Evolutionary conservation across 2,888 invertebrate species (phyloP).

Genomic region (Proisotoma minuta): DNA sequence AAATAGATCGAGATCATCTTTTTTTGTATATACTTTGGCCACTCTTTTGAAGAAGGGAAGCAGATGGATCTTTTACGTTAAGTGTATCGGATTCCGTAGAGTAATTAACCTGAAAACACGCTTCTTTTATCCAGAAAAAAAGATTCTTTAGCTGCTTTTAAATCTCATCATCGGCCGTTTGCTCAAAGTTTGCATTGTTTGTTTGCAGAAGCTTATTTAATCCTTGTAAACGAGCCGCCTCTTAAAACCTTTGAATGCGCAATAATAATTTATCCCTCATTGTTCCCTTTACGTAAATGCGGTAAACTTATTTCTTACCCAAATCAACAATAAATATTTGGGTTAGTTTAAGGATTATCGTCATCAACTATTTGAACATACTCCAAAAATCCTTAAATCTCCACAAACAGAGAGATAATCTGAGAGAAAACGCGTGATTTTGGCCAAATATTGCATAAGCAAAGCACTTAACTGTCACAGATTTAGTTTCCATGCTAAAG

Average conservation of each 20-base stretch:
- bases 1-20: no score
- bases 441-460: no score
- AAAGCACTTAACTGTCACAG: no score
- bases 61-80: no score
- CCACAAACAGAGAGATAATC: neutral
- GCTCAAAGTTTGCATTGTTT: neutral
- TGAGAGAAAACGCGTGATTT: neutral
- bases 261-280: neutral
- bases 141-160: neutral
- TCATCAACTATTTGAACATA: neutral
- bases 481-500: no score
- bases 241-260: no score
- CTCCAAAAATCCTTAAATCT: neutral
- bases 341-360: neutral
- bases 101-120: conserved; percentile 2
- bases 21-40: no score
- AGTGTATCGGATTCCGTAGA: neutral
- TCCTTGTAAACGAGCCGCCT: conserved; percentile 3
- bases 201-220: neutral
- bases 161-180: neutral
- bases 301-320: neutral
- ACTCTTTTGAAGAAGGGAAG: no score
- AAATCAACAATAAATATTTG: neutral
- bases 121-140: neutral
- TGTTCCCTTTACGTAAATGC: neutral